phyloP scores from a whole-genome alignment of 2,113 vertebrate genomes.

The Oplegnathus fasciatus region DNA sequence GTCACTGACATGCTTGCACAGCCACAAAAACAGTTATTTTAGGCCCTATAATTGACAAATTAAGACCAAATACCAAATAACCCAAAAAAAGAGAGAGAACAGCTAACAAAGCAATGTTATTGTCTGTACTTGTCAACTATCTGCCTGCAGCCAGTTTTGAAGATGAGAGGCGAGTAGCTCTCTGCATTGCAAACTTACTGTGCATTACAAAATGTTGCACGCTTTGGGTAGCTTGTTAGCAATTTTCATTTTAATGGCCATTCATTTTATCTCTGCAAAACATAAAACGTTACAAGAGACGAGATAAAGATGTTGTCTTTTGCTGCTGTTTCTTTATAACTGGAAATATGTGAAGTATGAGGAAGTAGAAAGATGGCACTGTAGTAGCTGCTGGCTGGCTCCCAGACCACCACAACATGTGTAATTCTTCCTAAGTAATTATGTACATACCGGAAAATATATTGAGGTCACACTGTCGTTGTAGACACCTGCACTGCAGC shows the following conservation, averaged over 20 bases:
- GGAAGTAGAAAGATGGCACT: conserved; percentile 20
- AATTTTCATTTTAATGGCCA: conserved; percentile 54
- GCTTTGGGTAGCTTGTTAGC: conserved; percentile 45
- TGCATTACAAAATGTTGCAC: conserved; percentile 59
- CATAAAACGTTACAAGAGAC: conserved; percentile 48
- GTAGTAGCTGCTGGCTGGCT: conserved; percentile 2
- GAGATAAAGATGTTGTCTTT: conserved; percentile 14
- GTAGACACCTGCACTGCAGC: neutral
- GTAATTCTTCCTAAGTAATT: neutral
- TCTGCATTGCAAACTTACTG: conserved; percentile 56
- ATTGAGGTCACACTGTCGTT: neutral
- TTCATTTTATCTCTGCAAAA: conserved; percentile 44
- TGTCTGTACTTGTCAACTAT: conserved; percentile 67
- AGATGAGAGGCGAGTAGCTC: conserved; percentile 59
- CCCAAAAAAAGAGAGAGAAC: conserved; percentile 26
- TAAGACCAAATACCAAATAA: conserved; percentile 75
- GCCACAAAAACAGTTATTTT: conserved; percentile 74
- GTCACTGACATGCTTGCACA: conserved; percentile 62
- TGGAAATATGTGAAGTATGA: conserved; percentile 41
- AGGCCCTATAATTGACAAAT: conserved; percentile 72
- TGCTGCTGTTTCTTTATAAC: conserved; percentile 13
- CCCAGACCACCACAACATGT: conserved; percentile 3
- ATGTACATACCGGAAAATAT: no score
- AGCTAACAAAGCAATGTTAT: conserved; percentile 58
- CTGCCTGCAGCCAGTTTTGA: conserved; percentile 64